Conservation (phyloP, 1,140 invertebrate genomes). For the Drosophila punjabiensis region DNA sequence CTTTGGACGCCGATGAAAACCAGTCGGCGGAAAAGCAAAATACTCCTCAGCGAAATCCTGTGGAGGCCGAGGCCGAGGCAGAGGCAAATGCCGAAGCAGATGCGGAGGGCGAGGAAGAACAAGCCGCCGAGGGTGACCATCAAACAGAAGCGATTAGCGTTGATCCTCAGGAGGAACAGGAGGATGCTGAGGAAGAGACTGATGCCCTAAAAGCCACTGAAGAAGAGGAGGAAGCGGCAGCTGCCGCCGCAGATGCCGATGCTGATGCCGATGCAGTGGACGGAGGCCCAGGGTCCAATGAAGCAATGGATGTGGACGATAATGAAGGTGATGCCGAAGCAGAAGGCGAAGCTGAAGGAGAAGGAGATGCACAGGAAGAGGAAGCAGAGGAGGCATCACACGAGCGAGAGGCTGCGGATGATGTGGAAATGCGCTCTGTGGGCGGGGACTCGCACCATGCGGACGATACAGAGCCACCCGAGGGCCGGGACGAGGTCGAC, state of each 20-base stretch:
- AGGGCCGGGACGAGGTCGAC: constrained; percentile 68
- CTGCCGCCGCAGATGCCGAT: constrained; percentile 30
- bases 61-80: constrained; percentile 29
- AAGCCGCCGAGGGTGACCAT: constrained; percentile 37
- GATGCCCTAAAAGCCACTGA: constrained; percentile 60
- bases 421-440: constrained; percentile 70
- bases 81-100: constrained; percentile 15
- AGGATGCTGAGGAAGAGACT: constrained; percentile 56
- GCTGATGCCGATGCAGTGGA: constrained; percentile 71
- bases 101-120: constrained; percentile 29
- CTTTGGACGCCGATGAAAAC: constrained; percentile 71
- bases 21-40: constrained; percentile 62
- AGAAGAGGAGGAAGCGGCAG: constrained; percentile 58
- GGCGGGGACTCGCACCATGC: constrained; percentile 56
- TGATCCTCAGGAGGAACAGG: constrained; percentile 45
- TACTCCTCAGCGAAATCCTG: constrained; percentile 19
- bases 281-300: constrained; percentile 79
- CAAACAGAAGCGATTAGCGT: constrained; percentile 40
- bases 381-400: constrained; percentile 20
- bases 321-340: constrained; percentile 35
- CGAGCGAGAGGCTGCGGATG: constrained; percentile 31
- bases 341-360: constrained; percentile 26
- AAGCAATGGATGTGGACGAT: constrained; percentile 82
- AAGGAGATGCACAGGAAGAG: constrained; percentile 30
- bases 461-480: constrained; percentile 39